phyloP scores from a whole-genome alignment of 2,888 invertebrate genomes.

The Eupithecia tripunctaria region DNA sequence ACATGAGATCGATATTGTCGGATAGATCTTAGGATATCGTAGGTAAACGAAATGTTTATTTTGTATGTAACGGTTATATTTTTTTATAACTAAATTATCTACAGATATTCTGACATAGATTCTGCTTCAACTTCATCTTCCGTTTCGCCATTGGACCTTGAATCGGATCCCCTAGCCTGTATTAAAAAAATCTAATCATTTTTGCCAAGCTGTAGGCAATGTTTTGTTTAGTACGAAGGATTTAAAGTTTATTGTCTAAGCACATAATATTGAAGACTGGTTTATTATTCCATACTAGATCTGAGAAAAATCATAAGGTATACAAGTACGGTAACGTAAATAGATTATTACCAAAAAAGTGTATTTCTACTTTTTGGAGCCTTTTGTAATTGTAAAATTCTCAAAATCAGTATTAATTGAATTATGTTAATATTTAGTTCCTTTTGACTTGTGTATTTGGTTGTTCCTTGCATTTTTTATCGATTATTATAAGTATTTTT shows the following conservation, averaged over 20 bases:
- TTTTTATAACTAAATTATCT: too few species aligned
- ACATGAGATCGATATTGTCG: too few species aligned
- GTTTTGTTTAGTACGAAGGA: neutral
- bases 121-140: too few species aligned
- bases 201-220: too few species aligned
- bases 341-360: neutral
- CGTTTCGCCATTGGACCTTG: too few species aligned
- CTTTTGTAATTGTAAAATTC: conserved; percentile 22
- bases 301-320: neutral
- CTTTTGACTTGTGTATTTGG: conserved; percentile 22
- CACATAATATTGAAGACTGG: neutral
- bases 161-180: too few species aligned
- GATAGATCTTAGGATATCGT: too few species aligned
- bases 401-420: conserved; percentile 48
- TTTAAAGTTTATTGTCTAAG: neutral
- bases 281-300: neutral
- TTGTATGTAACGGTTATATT: too few species aligned
- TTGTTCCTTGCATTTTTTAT: conserved; percentile 21
- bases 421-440: conserved; percentile 25
- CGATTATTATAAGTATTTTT: conserved; percentile 30
- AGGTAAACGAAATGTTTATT: too few species aligned
- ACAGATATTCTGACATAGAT: too few species aligned
- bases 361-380: neutral
- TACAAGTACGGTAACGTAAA: too few species aligned
- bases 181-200: too few species aligned